phyloP scores from a whole-genome alignment of 2,797 vertebrate species.

The Mus caroli region DNA sequence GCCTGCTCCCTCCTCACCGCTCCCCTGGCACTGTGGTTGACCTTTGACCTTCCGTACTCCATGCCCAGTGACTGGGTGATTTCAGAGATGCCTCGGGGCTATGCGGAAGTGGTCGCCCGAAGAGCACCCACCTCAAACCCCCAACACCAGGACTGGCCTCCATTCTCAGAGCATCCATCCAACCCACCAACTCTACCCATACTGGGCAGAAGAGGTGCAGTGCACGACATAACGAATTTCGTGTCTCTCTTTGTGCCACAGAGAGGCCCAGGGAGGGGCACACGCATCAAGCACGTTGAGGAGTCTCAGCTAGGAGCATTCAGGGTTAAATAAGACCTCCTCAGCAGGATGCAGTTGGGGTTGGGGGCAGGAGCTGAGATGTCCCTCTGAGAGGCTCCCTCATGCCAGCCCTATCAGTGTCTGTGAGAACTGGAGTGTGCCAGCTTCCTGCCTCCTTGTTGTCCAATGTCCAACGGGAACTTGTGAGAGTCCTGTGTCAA shows the following conservation, averaged over 20 bases:
- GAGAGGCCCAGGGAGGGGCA: not conserved
- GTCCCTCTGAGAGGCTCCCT: accelerated
- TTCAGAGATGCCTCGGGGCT: not conserved
- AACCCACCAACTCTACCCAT: not conserved
- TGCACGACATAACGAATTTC: too few relatives aligned
- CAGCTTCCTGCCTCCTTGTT: not conserved
- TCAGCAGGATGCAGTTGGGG: not conserved
- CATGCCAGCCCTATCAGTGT: accelerated
- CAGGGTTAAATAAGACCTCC: not conserved
- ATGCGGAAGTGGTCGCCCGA: too few relatives aligned
- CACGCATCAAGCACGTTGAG: not conserved
- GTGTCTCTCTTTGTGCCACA: not conserved
- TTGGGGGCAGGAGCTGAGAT: not conserved
- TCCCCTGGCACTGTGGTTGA: accelerated
- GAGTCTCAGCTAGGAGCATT: not conserved
- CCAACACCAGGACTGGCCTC: not conserved
- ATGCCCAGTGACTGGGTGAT: accelerated
- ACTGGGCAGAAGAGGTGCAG: not conserved
- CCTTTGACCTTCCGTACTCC: not conserved
- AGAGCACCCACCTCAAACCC: not conserved
- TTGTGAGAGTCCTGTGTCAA: too few relatives aligned
- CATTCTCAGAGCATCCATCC: not conserved
- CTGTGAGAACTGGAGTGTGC: too few relatives aligned
- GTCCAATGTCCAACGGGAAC: not conserved
- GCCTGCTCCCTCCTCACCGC: not conserved